Conservation (phyloP, 2,797 vertebrate species). For the Aldrovandia affinis region DNA sequence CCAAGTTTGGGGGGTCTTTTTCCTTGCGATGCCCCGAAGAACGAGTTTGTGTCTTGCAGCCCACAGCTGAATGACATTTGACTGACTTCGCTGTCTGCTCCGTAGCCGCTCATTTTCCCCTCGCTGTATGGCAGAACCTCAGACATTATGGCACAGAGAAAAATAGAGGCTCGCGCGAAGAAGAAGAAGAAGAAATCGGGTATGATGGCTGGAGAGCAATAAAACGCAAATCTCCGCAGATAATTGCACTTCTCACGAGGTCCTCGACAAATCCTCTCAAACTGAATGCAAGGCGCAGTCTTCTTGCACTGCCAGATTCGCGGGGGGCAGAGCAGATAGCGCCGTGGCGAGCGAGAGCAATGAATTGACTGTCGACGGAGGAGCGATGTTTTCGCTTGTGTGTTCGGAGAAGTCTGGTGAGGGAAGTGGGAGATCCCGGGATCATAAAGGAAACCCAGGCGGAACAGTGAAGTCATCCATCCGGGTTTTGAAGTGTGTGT, state of each 20-base stretch:
- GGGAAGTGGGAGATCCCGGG: conserved; percentile 85
- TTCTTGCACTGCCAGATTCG: conserved; percentile 41
- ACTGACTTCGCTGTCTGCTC: conserved; percentile 89
- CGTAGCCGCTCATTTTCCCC: conserved; percentile 95
- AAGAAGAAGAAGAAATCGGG: conserved; percentile 35
- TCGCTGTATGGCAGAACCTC: conserved; percentile 96
- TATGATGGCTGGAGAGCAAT: conserved; percentile 38
- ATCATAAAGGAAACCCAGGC: conserved; percentile 95
- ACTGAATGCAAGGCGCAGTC: conserved; percentile 22
- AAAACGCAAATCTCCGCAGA: conserved; percentile 50
- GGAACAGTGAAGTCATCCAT: conserved; percentile 97
- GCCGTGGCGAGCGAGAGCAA: conserved; percentile 34
- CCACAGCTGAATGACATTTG: conserved; percentile 98
- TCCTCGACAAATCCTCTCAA: conserved; percentile 35
- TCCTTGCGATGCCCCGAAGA: conserved; percentile 89
- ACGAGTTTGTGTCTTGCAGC: conserved; percentile 95
- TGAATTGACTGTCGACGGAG: conserved; percentile 28
- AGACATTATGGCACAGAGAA: conserved; percentile 80
- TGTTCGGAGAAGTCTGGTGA: conserved; percentile 75
- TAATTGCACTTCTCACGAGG: conserved; percentile 41
- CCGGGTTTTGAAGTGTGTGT: conserved; percentile 75
- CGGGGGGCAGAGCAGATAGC: conserved; percentile 11
- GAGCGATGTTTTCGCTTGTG: conserved; percentile 62
- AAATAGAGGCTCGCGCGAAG: conserved; percentile 20
- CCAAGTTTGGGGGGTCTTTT: conserved; percentile 97